Base-by-base conservation (phyloP, 2,113 vertebrate genomes). In the Tetraodon nigroviridis region DNA sequence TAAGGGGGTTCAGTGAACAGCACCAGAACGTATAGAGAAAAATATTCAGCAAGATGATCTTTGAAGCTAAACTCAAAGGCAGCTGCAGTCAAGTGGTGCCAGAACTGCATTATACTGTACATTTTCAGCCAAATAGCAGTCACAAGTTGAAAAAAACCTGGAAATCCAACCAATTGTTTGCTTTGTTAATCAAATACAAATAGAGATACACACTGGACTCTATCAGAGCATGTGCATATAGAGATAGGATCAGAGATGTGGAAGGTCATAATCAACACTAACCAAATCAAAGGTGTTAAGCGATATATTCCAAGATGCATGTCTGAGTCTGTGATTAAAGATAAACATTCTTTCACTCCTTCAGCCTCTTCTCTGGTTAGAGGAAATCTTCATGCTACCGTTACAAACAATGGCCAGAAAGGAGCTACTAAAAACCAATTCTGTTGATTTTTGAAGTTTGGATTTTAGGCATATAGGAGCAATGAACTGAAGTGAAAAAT, bases 11-110 rank as follows among this genome's bases (percentile, higher is more conserved):
- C 29, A 1, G 57, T 6, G 68, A 59, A 80, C 24, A 44, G 58
- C 82, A 84, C 85, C 86, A 86, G 73, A 63, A 76, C 52, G 53
- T 69, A 71, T 57, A 69, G 78, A 87, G 73, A 65, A 57, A 84
- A 79, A 82, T 65, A 71, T 79, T 75, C 82, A 73, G 58, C 29
- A 3, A 80, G 68, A 67, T 73, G 55, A 52, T 57, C 85, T 90
- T 91, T 91, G 85, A 91, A 86, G 85, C 80, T 74, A 61, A 78
- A 82, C 87, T 89, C 87, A 90, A 89, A 91, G 84, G 76, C 80
- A 85, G 79, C 80, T 69, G 75, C 74, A 90, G 86, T 80, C 82
- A 76, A 84, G 73, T 62, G 61, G 73, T 79, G 78, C 86, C 84
- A 88, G 78, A 61, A 67, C 67, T 67, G 78, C n/a, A n/a, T 42